Conservation (phyloP, 1,140 invertebrate genomes). For the Chrysoperla carnea region DNA sequence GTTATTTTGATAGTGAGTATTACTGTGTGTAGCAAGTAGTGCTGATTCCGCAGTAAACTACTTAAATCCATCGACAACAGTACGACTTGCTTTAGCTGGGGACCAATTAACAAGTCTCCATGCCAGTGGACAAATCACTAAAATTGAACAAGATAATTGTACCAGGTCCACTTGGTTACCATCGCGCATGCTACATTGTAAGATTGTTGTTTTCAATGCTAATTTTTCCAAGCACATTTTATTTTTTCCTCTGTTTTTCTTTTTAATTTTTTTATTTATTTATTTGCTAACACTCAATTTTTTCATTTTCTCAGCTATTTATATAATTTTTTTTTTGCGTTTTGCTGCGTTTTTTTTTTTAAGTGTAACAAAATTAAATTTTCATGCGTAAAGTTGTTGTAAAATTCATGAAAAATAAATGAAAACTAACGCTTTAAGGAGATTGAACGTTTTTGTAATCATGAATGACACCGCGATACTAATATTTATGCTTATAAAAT, state of each 20-base stretch:
- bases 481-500: too few species aligned
- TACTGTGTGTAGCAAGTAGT: slow-evolving; percentile 1
- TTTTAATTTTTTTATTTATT: slow-evolving; percentile 1
- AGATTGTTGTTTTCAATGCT: slow-evolving; percentile 30
- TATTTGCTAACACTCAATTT: neutral
- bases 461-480: too few species aligned
- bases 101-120: slow-evolving; percentile 9
- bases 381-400: neutral
- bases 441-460: too few species aligned
- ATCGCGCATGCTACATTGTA: slow-evolving; percentile 40
- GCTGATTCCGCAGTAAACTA: slow-evolving; percentile 21
- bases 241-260: slow-evolving; percentile 15
- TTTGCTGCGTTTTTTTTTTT: slow-evolving; percentile 1
- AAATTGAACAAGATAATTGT: slow-evolving; percentile 24
- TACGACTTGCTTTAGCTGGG: slow-evolving; percentile 21
- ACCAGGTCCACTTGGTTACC: slow-evolving; percentile 34
- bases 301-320: too few species aligned
- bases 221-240: slow-evolving; percentile 22
- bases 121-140: too few species aligned
- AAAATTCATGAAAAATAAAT: neutral
- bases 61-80: slow-evolving; percentile 20
- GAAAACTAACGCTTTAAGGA: too few species aligned
- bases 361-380: slow-evolving; percentile 1
- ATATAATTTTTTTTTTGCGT: too few species aligned
- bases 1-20: neutral